These are phyloP conservation scores for Pseudorasbora parva DNA, from an alignment of 2,113 vertebrate species.

Conservation along the genomic window DNA sequence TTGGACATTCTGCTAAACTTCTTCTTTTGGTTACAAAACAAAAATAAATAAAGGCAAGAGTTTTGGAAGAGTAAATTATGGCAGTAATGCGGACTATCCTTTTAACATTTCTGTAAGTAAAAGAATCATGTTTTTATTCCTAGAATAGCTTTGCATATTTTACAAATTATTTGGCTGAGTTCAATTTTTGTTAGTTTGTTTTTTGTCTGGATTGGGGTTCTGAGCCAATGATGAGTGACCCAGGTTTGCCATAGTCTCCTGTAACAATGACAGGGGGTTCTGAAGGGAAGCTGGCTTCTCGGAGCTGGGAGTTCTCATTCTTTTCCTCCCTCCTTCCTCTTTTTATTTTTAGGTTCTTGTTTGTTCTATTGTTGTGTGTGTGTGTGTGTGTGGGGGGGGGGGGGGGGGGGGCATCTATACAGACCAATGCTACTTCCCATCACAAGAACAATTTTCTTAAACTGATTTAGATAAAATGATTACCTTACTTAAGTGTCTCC, in stretches of 20 bases:
- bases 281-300: constrained; percentile 47
- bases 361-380: constrained; percentile 53
- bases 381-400: too few species aligned
- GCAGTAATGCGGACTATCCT: neutral
- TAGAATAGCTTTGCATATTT: neutral
- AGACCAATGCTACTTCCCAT: constrained; percentile 19
- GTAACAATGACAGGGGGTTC: constrained; percentile 50
- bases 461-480: neutral
- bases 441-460: constrained; percentile 2
- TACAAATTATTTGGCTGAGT: neutral
- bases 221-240: constrained; percentile 24
- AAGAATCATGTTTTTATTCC: neutral
- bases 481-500: too few species aligned
- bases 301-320: constrained; percentile 39
- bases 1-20: neutral
- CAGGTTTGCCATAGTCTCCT: constrained; percentile 14
- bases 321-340: constrained; percentile 45
- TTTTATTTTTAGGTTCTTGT: constrained; percentile 55
- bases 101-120: neutral
- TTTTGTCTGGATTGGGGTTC: constrained; percentile 2
- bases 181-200: neutral
- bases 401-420: constrained; percentile 1
- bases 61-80: neutral
- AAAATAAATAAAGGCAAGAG: too few species aligned
- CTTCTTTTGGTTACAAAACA: neutral